phyloP scores from a whole-genome alignment of 2,888 invertebrate species.

The Eupelmus urozonus region DNA sequence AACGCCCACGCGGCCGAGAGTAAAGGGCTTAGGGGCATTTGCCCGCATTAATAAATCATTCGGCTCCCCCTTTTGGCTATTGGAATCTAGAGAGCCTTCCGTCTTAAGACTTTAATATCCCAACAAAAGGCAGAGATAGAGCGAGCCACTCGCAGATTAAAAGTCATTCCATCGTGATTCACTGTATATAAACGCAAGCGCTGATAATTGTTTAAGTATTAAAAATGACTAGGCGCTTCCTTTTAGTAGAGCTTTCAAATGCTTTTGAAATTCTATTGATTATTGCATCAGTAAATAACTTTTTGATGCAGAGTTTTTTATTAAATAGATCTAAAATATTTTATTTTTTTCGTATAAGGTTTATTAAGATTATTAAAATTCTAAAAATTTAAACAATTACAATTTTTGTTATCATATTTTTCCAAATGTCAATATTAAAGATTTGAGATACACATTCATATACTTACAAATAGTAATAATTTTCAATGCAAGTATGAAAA shows the following conservation, averaged over 20 bases:
- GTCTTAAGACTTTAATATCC: conserved; percentile 53
- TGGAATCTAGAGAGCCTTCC: conserved; percentile 24
- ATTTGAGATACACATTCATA: too few species aligned
- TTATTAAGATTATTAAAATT: too few species aligned
- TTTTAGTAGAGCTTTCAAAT: not conserved
- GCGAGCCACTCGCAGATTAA: conserved; percentile 34
- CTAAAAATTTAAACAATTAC: too few species aligned
- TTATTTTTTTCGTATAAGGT: too few species aligned
- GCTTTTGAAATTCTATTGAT: not conserved
- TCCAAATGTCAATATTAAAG: too few species aligned
- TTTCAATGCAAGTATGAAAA: too few species aligned
- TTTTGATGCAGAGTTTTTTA: too few species aligned
- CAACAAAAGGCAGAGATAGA: conserved; percentile 51
- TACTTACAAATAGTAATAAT: too few species aligned
- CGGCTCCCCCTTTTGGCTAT: conserved; percentile 3
- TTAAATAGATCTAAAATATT: too few species aligned
- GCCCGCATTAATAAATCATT: conserved; percentile 54
- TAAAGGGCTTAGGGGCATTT: conserved; percentile 50
- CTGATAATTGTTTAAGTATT: conserved; percentile 28
- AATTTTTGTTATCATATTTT: too few species aligned
- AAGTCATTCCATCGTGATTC: conserved; percentile 37
- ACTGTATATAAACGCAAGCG: too few species aligned
- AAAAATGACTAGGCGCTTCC: not conserved
- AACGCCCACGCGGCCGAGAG: not conserved
- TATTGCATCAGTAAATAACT: conserved; percentile 1